phyloP scores from a whole-genome alignment of 2,888 invertebrate species.

The Deroplatys truncata region DNA sequence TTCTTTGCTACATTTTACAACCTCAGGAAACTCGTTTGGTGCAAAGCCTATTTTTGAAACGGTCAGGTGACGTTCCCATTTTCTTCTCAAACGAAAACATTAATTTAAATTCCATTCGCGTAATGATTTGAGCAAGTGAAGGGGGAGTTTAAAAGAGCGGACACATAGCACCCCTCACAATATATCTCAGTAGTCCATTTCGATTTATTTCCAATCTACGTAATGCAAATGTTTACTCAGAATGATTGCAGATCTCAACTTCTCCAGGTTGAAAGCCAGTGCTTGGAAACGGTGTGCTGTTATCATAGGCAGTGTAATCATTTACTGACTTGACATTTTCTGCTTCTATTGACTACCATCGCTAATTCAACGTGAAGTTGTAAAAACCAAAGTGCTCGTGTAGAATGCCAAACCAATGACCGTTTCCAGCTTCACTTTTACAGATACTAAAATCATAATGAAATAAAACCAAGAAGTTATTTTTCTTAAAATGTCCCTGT shows the following conservation, averaged over 20 bases:
- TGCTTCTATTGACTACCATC: background rate
- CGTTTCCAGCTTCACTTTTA: no score
- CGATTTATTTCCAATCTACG: background rate
- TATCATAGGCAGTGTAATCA: background rate
- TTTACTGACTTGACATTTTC: background rate
- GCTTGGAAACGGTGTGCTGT: background rate
- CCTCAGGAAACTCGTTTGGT: no score
- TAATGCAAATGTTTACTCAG: background rate
- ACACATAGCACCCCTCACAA: background rate
- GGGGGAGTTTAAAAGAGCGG: background rate
- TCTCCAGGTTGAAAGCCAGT: background rate
- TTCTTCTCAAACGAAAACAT: background rate
- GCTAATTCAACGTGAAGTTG: background rate
- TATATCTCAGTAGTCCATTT: background rate
- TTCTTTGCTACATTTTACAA: no score
- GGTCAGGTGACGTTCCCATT: background rate
- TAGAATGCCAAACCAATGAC: no score
- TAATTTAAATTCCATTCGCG: background rate
- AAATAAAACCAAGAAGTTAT: no score
- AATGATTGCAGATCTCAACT: background rate
- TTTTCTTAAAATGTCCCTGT: no score
- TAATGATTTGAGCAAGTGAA: background rate
- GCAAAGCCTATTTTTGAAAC: no score
- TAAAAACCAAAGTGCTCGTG: background rate
- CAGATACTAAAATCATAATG: no score